Evolutionary conservation across 2,797 vertebrate genomes (phyloP).

Genomic region (Thripadectes ignobilis): DNA sequence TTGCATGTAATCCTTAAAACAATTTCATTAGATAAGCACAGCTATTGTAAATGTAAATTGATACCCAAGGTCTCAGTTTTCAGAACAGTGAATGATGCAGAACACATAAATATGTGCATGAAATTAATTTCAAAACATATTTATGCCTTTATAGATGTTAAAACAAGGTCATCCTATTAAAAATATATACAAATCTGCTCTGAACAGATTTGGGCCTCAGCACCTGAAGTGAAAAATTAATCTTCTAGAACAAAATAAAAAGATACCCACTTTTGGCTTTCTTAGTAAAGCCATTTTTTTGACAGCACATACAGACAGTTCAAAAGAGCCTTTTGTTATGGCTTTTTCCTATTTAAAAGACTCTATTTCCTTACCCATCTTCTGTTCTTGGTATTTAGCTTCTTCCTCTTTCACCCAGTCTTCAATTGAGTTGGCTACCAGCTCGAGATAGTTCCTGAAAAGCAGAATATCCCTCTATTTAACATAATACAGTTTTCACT

Average conservation of each 20-base stretch:
- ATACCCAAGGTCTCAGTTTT: background rate
- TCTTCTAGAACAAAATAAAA: background rate
- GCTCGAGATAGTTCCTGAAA: constrained; percentile 87
- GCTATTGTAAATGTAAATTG: background rate
- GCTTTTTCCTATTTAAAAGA: background rate
- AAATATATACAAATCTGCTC: background rate
- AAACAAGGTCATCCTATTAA: background rate
- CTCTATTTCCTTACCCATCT: constrained; percentile 65
- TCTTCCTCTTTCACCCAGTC: constrained; percentile 87
- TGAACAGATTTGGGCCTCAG: background rate
- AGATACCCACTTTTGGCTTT: constrained; percentile 50
- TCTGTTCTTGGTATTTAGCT: constrained; percentile 74
- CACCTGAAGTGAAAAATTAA: background rate
- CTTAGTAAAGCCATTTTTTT: constrained; percentile 14
- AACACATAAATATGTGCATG: background rate
- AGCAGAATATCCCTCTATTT: background rate
- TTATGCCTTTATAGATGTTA: background rate
- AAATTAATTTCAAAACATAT: background rate
- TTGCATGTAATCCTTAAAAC: background rate
- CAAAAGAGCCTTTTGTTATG: background rate
- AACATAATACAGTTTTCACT: background rate
- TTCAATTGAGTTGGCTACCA: constrained; percentile 82
- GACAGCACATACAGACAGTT: background rate
- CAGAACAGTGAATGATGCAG: background rate
- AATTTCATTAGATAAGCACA: background rate